Conservation (phyloP, 2,797 vertebrate species). For the Atherinosoma microstoma region DNA sequence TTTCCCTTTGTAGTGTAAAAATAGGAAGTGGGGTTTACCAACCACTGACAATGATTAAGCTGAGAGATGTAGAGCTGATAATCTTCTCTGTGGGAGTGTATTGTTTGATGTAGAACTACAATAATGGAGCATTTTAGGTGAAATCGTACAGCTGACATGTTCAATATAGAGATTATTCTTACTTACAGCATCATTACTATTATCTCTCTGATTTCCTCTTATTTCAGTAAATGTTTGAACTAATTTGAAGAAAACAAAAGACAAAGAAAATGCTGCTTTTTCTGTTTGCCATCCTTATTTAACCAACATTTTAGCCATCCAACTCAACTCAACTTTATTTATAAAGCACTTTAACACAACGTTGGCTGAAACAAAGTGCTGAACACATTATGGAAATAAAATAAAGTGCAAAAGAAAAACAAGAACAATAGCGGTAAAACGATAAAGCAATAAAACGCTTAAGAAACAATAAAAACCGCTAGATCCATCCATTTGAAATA, state of each 20-base stretch:
- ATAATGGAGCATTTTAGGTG: neutral
- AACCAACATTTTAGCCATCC: too few relatives aligned
- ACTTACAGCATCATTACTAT: neutral
- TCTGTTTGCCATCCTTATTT: neutral
- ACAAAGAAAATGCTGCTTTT: neutral
- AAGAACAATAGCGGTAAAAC: too few relatives aligned
- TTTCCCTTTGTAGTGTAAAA: conserved; percentile 54
- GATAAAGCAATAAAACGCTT: too few relatives aligned
- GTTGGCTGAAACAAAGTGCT: too few relatives aligned
- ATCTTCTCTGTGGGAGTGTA: conserved; percentile 15
- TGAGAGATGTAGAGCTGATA: conserved; percentile 36
- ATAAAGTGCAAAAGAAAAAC: too few relatives aligned
- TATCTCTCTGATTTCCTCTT: neutral
- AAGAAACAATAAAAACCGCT: too few relatives aligned
- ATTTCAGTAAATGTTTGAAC: neutral
- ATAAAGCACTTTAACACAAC: too few relatives aligned
- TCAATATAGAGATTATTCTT: conserved; percentile 1
- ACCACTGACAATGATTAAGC: conserved; percentile 38
- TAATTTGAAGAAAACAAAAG: neutral
- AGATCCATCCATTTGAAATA: too few relatives aligned
- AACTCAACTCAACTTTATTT: too few relatives aligned
- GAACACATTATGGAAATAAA: too few relatives aligned
- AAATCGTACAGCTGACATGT: neutral
- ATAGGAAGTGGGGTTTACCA: conserved; percentile 45
- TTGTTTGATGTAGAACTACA: conserved; percentile 14